Evolutionary conservation across 1,140 invertebrate species (phyloP), one percentile per base, ranked within the genome.

Genomic region (Microvelia longipes): DNA sequence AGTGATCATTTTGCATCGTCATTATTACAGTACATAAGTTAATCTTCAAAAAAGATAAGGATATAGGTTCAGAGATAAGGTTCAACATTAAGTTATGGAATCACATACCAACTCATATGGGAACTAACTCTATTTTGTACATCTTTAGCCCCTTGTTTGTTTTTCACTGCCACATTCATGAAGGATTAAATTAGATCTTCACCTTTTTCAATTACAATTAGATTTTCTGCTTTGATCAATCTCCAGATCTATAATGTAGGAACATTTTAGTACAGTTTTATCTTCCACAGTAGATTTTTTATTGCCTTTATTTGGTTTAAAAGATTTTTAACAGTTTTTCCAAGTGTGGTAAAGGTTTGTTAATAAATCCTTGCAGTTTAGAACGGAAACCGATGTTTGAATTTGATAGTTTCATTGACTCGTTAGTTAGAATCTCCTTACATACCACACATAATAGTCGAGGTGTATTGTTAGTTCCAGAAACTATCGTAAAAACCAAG

Each of bases 381-480:
- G 63, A 11, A 24, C 26, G 63, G 2, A 65, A 27, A 27, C 24
- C 5, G 11, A 2, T 5, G 11, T 24, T 65, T 27, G 24, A 27
- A 24, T 24, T n/a, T 27, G 63, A 65, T 5, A 24, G 63, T 65
- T 65, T 65, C 63, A 65, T 65, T 5, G n/a, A 65, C n/a, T 65
- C n/a, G 24, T 65, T 65, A 2, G 63, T 11, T 5, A 65, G 63
- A 5, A 24, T 65, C 26, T 65, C 63, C 2, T 65, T 65, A 27
- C 63, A 65, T 65, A 65, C 26, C n/a, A 65, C 63, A 65, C 63
- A 65, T 24, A 65, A 65, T 27, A 24, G 63, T 11, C n/a, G 63
- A 24, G 63, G 63, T 19, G 19, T 50, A 11, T 50, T 50, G 5
- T 50, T 19, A 50, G 35, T 50, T 50, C 35, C 35, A 11, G 35